Evolutionary conservation across 2,797 vertebrate species (phyloP).

Genomic region (Notoglanidium macrostoma): DNA sequence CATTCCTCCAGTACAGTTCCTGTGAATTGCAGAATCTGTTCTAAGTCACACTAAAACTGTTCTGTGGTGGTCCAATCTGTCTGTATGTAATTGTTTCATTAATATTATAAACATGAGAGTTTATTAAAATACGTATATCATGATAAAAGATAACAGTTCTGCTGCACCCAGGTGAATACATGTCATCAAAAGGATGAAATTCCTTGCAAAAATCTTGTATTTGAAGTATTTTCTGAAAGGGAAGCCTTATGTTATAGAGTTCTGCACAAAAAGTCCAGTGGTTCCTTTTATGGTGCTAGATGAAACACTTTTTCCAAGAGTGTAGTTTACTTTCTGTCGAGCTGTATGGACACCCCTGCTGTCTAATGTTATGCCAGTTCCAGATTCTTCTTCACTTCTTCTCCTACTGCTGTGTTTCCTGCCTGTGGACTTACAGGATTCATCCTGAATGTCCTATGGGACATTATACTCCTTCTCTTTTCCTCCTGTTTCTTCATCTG

Average conservation of each 20-base stretch:
- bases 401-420: slow-evolving; percentile 2
- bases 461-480: neutral
- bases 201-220: neutral
- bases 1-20: neutral
- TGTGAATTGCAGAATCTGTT: no score
- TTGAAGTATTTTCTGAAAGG: neutral
- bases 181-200: neutral
- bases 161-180: neutral
- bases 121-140: neutral
- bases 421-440: neutral
- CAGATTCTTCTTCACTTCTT: slow-evolving; percentile 3
- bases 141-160: neutral
- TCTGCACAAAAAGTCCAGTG: neutral
- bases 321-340: neutral
- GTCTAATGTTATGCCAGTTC: neutral
- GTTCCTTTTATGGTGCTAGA: no score
- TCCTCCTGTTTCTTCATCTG: neutral
- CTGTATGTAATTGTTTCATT: neutral
- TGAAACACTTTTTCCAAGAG: neutral
- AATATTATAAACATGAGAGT: neutral
- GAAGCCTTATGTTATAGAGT: neutral
- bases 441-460: neutral
- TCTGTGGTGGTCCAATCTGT: neutral
- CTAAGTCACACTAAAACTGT: no score
- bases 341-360: neutral